Conservation (phyloP, 2,888 invertebrate genomes). For the Biston betularia region DNA sequence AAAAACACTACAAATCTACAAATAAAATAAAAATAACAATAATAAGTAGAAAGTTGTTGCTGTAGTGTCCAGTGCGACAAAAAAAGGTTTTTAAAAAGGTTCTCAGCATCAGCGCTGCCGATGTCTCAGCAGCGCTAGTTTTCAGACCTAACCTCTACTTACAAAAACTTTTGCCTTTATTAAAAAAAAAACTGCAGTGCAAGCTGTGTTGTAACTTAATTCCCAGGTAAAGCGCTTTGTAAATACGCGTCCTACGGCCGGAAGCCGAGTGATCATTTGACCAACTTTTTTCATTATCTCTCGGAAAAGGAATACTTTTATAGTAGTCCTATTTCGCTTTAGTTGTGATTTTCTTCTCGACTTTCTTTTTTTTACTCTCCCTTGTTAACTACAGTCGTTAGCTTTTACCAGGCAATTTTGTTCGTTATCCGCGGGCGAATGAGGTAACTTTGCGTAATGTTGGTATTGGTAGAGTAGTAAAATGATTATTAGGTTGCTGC, state of each 20-base stretch:
- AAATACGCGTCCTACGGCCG: slow-evolving; percentile 53
- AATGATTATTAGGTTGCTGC: slow-evolving; percentile 29
- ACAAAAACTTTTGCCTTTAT: no score
- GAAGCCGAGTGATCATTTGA: slow-evolving; percentile 75
- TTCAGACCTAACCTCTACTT: no score
- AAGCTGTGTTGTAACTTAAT: neutral
- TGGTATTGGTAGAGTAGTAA: slow-evolving; percentile 32
- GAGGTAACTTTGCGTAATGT: slow-evolving; percentile 46
- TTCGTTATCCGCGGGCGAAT: slow-evolving; percentile 50
- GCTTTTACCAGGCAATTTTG: slow-evolving; percentile 67
- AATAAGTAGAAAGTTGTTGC: no score
- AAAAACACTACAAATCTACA: no score
- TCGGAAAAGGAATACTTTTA: slow-evolving; percentile 72
- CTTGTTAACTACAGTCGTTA: slow-evolving; percentile 66
- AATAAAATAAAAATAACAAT: no score
- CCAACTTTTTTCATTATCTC: slow-evolving; percentile 83
- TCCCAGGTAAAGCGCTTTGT: slow-evolving; percentile 38
- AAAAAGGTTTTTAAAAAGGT: no score
- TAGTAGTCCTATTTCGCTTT: slow-evolving; percentile 74
- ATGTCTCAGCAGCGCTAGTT: no score
- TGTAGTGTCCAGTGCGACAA: no score
- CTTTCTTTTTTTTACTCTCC: slow-evolving; percentile 54
- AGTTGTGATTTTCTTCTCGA: slow-evolving; percentile 68
- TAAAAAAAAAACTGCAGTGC: neutral
- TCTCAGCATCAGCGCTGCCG: no score